Base-by-base conservation (phyloP, 92 coral and sea anemone genomes). In the Muricea muricata region DNA sequence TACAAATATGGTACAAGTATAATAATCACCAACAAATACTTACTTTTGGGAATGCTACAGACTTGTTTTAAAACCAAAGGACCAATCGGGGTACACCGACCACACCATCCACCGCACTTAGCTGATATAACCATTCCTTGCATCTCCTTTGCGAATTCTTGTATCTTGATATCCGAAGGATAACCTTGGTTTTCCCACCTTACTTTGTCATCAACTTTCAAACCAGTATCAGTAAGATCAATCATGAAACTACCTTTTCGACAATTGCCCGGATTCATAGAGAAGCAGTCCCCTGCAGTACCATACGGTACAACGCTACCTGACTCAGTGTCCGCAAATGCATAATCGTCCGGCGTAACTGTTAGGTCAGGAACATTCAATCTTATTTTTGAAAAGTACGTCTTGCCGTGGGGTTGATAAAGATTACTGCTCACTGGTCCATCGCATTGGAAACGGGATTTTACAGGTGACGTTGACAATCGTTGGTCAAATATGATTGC, bases 91-190 rank as follows among this genome's bases (percentile, higher is more conserved):
- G 89, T 85, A 31, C 99, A 97, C 23, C 98, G 87, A 48, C 97
- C 93, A 69, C 99, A 97, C 91, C 97, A 97, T 5, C 99, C 99
- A 6, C 99, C 99, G 80, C 99, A 97, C 83, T 90, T 93, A 15
- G 94, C 99, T 21, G 94, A 90, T 31, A 91, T 92, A 56, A 91
- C 86, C 21, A 83, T 46, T 9, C 94, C 94, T 32, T 77, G 90
- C 23, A 26, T 40, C 28, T 88, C 87, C 72, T 74, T 85, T 32
- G 82, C 82, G 81, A 83, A 97, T 21, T 97, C 98, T 15, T 97
- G 99, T 17, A 97, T 87, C 72, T 81, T 87, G 45, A 92, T 73
- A 39, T 78, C 80, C 65, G 81, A 92, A 7, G 99, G 99, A 74
- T 90, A 87, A 14, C 99, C 99, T 50, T 97, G 98, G 24, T 91